phyloP scores from a whole-genome alignment of 2,888 invertebrate genomes.

The Zygaena filipendulae region DNA sequence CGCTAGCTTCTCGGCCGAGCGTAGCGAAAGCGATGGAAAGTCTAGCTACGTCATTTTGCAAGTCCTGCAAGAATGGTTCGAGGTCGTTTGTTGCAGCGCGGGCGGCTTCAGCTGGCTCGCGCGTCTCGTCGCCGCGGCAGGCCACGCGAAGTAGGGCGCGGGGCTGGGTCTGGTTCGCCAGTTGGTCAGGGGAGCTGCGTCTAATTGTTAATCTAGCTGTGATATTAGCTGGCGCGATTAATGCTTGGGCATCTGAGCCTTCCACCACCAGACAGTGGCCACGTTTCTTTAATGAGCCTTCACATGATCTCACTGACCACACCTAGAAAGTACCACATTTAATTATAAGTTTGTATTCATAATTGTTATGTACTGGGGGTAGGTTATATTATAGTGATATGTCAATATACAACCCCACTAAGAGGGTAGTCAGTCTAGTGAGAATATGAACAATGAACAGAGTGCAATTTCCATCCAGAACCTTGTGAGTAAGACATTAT shows the following conservation, averaged over 20 bases:
- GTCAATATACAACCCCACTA: no score
- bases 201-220: conserved; percentile 43
- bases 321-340: conserved; percentile 27
- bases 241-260: conserved; percentile 39
- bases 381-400: no score
- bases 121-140: conserved; percentile 31
- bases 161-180: conserved; percentile 34
- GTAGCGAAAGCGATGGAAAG: conserved; percentile 45
- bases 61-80: conserved; percentile 39
- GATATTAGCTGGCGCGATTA: conserved; percentile 33
- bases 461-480: no score
- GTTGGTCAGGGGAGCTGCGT: conserved; percentile 37
- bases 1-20: conserved; percentile 39
- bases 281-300: conserved; percentile 51
- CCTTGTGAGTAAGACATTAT: no score
- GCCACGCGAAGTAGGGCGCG: conserved; percentile 53
- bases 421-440: no score
- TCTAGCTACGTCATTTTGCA: conserved; percentile 43
- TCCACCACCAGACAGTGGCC: conserved; percentile 41
- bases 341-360: no score
- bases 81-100: conserved; percentile 28
- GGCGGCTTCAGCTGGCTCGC: conserved; percentile 15
- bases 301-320: conserved; percentile 55
- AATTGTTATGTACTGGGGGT: no score
- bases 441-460: no score